These are phyloP conservation scores for Tachypleus tridentatus DNA, from an alignment of 1,140 invertebrate species.

Conservation along the genomic window DNA sequence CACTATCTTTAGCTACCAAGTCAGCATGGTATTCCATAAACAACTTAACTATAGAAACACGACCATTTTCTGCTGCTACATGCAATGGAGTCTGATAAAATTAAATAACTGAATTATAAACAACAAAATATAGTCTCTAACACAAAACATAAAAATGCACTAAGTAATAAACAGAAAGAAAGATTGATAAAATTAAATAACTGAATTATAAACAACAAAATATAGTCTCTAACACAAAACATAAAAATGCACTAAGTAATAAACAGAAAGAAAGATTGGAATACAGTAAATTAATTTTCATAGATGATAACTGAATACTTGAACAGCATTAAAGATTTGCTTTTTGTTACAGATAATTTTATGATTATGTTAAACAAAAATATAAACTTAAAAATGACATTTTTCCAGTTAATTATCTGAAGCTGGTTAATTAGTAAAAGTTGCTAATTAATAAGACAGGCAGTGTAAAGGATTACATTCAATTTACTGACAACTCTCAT, in stretches of 20 bases:
- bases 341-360: no score
- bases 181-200: slow-evolving; percentile 34
- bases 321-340: no score
- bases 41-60: slow-evolving; percentile 51
- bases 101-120: slow-evolving; percentile 12
- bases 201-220: slow-evolving; percentile 3
- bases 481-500: no score
- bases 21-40: slow-evolving; percentile 56
- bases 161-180: slow-evolving; percentile 6
- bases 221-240: slow-evolving; percentile 5
- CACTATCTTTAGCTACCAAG: slow-evolving; percentile 47
- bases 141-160: slow-evolving; percentile 4
- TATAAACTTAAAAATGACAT: no score
- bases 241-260: slow-evolving; percentile 4
- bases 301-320: background rate
- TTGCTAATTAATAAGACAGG: no score
- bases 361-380: no score
- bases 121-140: slow-evolving; percentile 4
- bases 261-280: slow-evolving; percentile 1
- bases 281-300: background rate
- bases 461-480: no score
- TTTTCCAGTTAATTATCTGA: no score
- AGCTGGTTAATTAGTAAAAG: no score
- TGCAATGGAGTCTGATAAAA: slow-evolving; percentile 59
- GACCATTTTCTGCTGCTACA: slow-evolving; percentile 64